Percentiles rank a stretch among this genome's conserved stretches.
Conservation (phyloP, 2,888 invertebrate genomes). For the Icerya purchasi region DNA sequence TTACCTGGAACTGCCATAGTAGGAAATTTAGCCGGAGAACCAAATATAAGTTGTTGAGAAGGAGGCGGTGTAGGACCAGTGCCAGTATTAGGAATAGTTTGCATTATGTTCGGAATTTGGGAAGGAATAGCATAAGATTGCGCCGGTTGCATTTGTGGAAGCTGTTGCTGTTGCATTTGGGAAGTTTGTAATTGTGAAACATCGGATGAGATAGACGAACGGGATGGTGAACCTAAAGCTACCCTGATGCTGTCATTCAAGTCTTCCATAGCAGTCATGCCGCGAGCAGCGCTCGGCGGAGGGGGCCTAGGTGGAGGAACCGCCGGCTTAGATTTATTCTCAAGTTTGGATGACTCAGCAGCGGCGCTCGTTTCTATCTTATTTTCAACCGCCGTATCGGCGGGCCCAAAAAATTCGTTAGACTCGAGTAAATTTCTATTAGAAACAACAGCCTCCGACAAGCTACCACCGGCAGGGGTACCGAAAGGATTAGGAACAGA, state of each 20-base stretch:
- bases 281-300: slow-evolving; percentile 17
- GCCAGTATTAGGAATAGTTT: background rate
- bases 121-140: background rate
- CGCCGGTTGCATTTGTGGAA: background rate
- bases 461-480: slow-evolving; percentile 21
- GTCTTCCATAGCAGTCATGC: slow-evolving; percentile 43
- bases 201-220: slow-evolving; percentile 1
- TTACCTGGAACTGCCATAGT: slow-evolving; percentile 9
- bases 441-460: slow-evolving; percentile 10
- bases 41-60: slow-evolving; percentile 16
- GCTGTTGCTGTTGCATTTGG: background rate
- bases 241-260: slow-evolving; percentile 44
- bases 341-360: slow-evolving; percentile 23
- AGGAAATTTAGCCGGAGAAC: slow-evolving; percentile 16
- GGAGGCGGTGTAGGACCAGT: slow-evolving; percentile 16
- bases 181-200: background rate
- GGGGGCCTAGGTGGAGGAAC: slow-evolving; percentile 28
- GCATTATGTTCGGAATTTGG: background rate
- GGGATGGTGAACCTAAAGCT: slow-evolving; percentile 31
- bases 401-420: background rate
- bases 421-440: background rate
- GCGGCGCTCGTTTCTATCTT: slow-evolving; percentile 26
- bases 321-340: slow-evolving; percentile 17
- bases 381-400: slow-evolving; percentile 20
- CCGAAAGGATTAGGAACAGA: slow-evolving; percentile 18